Evolutionary conservation across 2,888 invertebrate genomes (phyloP).

Genomic region (Andrena bicolor): DNA sequence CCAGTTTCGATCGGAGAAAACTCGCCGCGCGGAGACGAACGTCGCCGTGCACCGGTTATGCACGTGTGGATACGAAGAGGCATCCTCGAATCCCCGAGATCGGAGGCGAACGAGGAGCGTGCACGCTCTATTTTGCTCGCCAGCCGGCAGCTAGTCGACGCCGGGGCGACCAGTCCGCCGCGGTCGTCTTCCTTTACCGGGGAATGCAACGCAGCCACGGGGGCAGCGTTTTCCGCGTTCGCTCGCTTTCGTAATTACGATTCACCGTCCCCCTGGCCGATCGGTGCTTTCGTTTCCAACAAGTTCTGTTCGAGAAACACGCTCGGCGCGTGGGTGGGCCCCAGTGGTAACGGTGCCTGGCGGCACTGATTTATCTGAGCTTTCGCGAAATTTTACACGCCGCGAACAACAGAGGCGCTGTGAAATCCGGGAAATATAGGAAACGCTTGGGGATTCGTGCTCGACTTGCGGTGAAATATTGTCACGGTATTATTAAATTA

Average conservation of each 20-base stretch:
- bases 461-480: too few relatives aligned
- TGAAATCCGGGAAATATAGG: too few relatives aligned
- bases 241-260: slow-evolving; percentile 44
- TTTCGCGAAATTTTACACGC: slow-evolving; percentile 9
- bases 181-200: slow-evolving; percentile 20
- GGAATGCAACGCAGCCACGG: background rate
- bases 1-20: slow-evolving; percentile 76
- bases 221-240: slow-evolving; percentile 34
- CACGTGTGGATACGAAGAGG: slow-evolving; percentile 30
- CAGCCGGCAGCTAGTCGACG: background rate
- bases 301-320: background rate
- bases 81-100: slow-evolving; percentile 44
- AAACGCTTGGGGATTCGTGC: too few relatives aligned
- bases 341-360: slow-evolving; percentile 1
- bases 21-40: slow-evolving; percentile 58
- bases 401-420: too few relatives aligned
- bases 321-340: slow-evolving; percentile 6
- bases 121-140: slow-evolving; percentile 55
- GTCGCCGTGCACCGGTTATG: slow-evolving; percentile 44
- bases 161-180: slow-evolving; percentile 27
- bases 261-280: background rate
- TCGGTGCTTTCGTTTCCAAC: background rate
- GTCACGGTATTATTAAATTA: too few relatives aligned
- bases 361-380: slow-evolving; percentile 3
- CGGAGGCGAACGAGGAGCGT: background rate